These are phyloP conservation scores for Oryzias javanicus DNA, from an alignment of 2,113 vertebrate species.

Conservation along the genomic window DNA sequence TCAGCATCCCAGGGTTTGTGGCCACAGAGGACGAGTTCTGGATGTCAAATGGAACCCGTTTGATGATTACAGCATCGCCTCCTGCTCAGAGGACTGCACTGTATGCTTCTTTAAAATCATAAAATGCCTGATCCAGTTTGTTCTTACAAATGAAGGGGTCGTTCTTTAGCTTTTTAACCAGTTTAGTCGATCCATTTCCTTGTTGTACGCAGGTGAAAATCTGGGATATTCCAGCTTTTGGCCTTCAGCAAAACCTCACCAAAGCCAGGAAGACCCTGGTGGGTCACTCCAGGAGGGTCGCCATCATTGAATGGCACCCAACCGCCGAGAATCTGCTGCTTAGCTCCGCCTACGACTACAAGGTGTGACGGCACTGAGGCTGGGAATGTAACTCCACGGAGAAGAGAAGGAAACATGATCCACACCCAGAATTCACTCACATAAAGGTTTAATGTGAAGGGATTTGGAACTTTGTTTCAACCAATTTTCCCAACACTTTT, in stretches of 20 bases:
- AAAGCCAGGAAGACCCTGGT: slow-evolving; percentile 82
- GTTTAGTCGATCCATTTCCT: no score
- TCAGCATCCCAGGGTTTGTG: slow-evolving; percentile 87
- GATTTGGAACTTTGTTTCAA: no score
- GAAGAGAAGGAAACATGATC: no score
- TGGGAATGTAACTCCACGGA: not conserved
- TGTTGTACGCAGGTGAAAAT: slow-evolving; percentile 82
- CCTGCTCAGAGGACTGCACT: slow-evolving; percentile 91
- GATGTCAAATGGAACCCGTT: slow-evolving; percentile 98
- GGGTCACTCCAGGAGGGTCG: slow-evolving; percentile 85
- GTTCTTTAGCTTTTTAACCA: not conserved
- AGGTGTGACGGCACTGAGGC: slow-evolving; percentile 69
- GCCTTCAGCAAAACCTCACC: slow-evolving; percentile 81
- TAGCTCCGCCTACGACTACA: slow-evolving; percentile 91
- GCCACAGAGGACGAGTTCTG: slow-evolving; percentile 85
- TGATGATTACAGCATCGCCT: slow-evolving; percentile 89
- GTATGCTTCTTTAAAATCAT: slow-evolving; percentile 57
- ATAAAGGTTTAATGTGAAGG: no score
- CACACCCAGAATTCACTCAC: no score
- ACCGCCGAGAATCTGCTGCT: slow-evolving; percentile 87
- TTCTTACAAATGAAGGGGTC: not conserved
- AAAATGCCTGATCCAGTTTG: not conserved
- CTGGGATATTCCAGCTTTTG: slow-evolving; percentile 87
- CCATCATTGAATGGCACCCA: slow-evolving; percentile 96
- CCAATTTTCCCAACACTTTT: no score